phyloP scores from a whole-genome alignment of 1,140 invertebrate species.

The Drosophila bocqueti region DNA sequence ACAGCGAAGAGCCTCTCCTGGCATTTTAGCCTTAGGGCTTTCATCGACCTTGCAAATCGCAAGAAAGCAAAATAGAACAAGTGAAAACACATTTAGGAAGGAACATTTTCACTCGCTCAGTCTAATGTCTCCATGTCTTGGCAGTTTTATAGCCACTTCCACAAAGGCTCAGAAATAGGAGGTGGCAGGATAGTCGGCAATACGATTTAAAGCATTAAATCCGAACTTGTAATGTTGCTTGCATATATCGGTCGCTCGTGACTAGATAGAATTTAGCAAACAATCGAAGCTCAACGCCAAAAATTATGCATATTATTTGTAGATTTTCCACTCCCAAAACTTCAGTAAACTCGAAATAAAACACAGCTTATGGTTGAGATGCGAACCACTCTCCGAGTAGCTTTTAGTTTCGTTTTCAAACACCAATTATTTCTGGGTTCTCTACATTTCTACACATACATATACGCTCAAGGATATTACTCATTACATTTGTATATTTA shows the following conservation, averaged over 20 bases:
- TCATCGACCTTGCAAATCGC: background rate
- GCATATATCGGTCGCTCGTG: background rate
- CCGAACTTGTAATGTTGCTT: background rate
- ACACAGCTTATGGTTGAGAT: conserved; percentile 9
- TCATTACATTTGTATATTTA: conserved; percentile 34
- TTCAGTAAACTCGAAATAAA: background rate
- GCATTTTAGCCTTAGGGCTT: background rate
- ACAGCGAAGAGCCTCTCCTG: background rate
- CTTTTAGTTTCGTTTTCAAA: conserved; percentile 55
- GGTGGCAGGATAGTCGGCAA: background rate
- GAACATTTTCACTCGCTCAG: no score
- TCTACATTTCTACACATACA: conserved; percentile 75
- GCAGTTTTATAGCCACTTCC: background rate
- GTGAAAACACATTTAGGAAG: background rate
- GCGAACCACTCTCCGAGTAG: conserved; percentile 3
- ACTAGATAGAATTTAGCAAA: no score
- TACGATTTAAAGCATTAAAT: background rate
- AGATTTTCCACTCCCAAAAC: background rate
- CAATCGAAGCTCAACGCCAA: no score
- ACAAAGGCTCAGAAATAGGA: background rate
- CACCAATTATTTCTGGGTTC: conserved; percentile 67
- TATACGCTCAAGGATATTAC: conserved; percentile 63
- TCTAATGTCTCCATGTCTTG: no score
- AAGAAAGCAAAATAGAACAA: background rate
- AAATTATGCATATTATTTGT: no score